A percentile compares a stretch with the other conserved stretches of the same genome.
Conservation (phyloP, 2,888 invertebrate genomes). For the Entomobrya proxima region DNA sequence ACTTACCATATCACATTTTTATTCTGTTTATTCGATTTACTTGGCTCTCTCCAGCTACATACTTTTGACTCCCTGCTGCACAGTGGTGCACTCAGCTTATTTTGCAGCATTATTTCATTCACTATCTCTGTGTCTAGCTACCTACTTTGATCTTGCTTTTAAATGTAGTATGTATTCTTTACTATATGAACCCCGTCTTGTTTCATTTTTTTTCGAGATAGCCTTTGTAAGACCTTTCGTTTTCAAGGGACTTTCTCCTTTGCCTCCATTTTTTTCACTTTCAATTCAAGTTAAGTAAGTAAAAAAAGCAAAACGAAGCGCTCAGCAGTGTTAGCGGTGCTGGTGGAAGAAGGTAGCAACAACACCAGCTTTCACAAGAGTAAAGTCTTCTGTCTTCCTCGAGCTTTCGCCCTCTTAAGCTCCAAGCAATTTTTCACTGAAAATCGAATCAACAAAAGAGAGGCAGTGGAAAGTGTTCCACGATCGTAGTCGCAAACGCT, state of each 20-base stretch:
- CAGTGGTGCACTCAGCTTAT: too few species aligned
- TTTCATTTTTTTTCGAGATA: too few species aligned
- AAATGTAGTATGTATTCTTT: too few species aligned
- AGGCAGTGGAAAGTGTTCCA: too few species aligned
- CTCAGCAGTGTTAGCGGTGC: too few species aligned
- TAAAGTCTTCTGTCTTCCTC: not conserved
- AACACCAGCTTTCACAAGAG: too few species aligned
- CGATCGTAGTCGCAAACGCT: too few species aligned
- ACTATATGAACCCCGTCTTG: too few species aligned
- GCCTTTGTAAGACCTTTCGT: too few species aligned
- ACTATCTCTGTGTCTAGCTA: not conserved
- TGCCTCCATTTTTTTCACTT: not conserved
- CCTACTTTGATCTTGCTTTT: too few species aligned
- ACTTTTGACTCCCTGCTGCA: too few species aligned
- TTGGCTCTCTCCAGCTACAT: not conserved
- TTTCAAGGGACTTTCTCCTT: not conserved
- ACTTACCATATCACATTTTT: slow-evolving; percentile 11
- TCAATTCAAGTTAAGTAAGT: slow-evolving; percentile 4
- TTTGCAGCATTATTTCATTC: not conserved
- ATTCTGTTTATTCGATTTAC: slow-evolving; percentile 26
- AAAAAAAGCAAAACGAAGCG: not conserved
- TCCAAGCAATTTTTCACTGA: slow-evolving; percentile 21
- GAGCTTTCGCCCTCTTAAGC: not conserved
- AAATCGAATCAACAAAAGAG: slow-evolving; percentile 24
- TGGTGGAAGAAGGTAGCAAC: not conserved